Evolutionary conservation across 2,113 vertebrate species (phyloP).

Genomic region (Silurus meridionalis): DNA sequence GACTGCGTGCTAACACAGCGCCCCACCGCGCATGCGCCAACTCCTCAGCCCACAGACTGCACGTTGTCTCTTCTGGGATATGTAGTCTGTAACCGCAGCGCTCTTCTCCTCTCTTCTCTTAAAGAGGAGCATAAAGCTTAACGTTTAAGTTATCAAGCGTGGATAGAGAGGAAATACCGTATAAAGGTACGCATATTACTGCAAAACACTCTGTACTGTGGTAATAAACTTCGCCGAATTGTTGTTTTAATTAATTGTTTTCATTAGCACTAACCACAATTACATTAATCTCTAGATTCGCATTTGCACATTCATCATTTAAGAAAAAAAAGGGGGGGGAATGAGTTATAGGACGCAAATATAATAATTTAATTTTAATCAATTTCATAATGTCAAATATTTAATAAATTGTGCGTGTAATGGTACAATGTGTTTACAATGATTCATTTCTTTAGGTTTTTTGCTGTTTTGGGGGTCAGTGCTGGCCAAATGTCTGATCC

Average conservation of each 20-base stretch:
- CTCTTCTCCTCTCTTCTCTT: not conserved
- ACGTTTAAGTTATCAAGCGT: constrained; percentile 54
- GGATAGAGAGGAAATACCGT: constrained; percentile 25
- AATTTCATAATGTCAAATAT: not conserved
- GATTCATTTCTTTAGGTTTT: not conserved
- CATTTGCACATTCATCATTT: not conserved
- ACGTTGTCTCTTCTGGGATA: constrained; percentile 58
- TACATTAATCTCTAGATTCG: not conserved
- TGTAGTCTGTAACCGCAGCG: constrained; percentile 61
- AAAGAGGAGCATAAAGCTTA: constrained; percentile 39
- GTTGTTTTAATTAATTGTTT: not conserved
- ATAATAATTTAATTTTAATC: no score
- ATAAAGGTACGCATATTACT: constrained; percentile 71
- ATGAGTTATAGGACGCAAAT: not conserved
- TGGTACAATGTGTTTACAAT: not conserved
- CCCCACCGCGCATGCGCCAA: constrained; percentile 65
- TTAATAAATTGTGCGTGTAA: not conserved
- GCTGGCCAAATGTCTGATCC: not conserved
- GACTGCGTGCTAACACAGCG: constrained; percentile 55
- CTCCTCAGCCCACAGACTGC: not conserved
- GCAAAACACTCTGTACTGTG: constrained; percentile 60
- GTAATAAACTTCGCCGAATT: constrained; percentile 51
- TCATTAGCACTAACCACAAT: not conserved
- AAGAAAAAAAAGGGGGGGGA: not conserved
- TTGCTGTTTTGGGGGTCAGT: not conserved